These are phyloP conservation scores for Chaetoderma sp. DNA, from an alignment of 2,888 invertebrate species.

Conservation along the genomic window DNA sequence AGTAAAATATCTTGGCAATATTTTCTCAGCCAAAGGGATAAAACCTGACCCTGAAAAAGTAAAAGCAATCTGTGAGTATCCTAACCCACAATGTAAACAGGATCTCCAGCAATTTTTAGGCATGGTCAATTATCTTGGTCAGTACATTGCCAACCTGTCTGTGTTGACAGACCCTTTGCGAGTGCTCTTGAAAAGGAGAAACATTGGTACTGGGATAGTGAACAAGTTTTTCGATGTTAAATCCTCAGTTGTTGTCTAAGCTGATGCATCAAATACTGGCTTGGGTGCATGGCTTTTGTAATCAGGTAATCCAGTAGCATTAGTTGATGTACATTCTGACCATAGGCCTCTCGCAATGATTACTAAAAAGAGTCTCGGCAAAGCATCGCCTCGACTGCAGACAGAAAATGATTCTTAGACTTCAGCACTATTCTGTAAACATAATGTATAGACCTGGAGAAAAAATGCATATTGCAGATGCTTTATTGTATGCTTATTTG, in stretches of 20 bases:
- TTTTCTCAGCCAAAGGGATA: slow-evolving; percentile 20
- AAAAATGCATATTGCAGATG: slow-evolving; percentile 38
- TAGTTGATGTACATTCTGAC: slow-evolving; percentile 33
- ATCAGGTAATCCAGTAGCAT: slow-evolving; percentile 29
- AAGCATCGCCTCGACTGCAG: slow-evolving; percentile 28
- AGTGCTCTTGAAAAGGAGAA: no score
- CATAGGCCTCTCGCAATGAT: slow-evolving; percentile 36
- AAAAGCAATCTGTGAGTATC: slow-evolving; percentile 34
- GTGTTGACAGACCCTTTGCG: slow-evolving; percentile 32
- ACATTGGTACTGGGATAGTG: no score
- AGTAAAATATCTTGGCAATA: slow-evolving; percentile 35
- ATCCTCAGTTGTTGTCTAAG: slow-evolving; percentile 8
- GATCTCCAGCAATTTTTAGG: slow-evolving; percentile 27
- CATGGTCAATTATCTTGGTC: slow-evolving; percentile 32
- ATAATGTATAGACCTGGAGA: slow-evolving; percentile 32
- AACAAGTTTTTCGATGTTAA: slow-evolving; percentile 29
- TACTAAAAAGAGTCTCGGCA: slow-evolving; percentile 10
- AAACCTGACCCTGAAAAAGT: slow-evolving; percentile 28
- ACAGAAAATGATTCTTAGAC: slow-evolving; percentile 24
- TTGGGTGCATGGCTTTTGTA: slow-evolving; percentile 33
- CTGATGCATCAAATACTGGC: slow-evolving; percentile 31
- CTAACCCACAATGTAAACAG: slow-evolving; percentile 27
- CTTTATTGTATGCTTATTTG: slow-evolving; percentile 31
- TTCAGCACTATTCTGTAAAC: slow-evolving; percentile 26
- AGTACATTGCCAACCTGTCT: slow-evolving; percentile 37